These are phyloP conservation scores for Augochlora pura DNA, from an alignment of 1,140 invertebrate species.

Conservation along the genomic window DNA sequence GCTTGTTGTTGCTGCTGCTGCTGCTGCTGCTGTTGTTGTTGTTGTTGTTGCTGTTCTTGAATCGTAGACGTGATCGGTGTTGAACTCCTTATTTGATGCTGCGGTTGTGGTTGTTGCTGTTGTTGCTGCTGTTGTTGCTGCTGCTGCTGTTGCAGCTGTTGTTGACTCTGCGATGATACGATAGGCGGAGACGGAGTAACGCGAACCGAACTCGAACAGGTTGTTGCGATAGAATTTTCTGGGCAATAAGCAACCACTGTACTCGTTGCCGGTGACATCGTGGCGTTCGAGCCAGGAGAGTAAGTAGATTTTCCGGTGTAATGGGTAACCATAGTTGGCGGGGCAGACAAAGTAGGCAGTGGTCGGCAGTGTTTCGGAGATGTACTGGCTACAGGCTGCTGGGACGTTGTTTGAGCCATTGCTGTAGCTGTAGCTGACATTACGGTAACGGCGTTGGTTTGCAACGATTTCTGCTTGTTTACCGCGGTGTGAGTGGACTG, in stretches of 20 bases:
- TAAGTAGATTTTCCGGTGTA: slow-evolving; percentile 75
- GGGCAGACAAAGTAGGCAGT: slow-evolving; percentile 79
- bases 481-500: slow-evolving; percentile 67
- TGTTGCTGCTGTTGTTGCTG: slow-evolving; percentile 53
- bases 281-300: slow-evolving; percentile 57
- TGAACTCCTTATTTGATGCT: slow-evolving; percentile 64
- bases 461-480: slow-evolving; percentile 64
- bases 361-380: slow-evolving; percentile 81
- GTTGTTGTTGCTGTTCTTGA: slow-evolving; percentile 56
- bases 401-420: slow-evolving; percentile 66
- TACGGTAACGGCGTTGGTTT: slow-evolving; percentile 59
- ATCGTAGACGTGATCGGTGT: slow-evolving; percentile 62
- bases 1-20: slow-evolving; percentile 59
- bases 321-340: slow-evolving; percentile 72
- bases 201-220: slow-evolving; percentile 62
- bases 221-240: slow-evolving; percentile 50
- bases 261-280: slow-evolving; percentile 52
- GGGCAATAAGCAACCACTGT: slow-evolving; percentile 56
- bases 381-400: slow-evolving; percentile 69
- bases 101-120: slow-evolving; percentile 56
- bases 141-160: slow-evolving; percentile 57
- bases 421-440: slow-evolving; percentile 66
- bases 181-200: slow-evolving; percentile 70
- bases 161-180: slow-evolving; percentile 51
- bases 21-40: slow-evolving; percentile 54